A percentile compares a stretch with the other conserved stretches of the same genome.
phyloP scores from a whole-genome alignment of 1,140 invertebrate genomes.

The Drosophila asahinai region DNA sequence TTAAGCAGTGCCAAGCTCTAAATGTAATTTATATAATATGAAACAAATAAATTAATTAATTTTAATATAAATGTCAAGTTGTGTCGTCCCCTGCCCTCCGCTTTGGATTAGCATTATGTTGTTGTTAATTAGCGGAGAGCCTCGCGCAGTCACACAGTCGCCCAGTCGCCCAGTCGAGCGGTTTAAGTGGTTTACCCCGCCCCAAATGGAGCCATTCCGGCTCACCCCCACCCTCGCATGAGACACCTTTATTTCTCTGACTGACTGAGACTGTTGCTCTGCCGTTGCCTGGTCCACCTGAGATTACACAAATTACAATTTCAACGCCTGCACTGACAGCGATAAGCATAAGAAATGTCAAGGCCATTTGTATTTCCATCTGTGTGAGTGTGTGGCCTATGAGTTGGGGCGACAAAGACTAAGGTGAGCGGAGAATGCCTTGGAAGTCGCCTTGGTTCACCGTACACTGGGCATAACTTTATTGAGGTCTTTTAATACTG shows the following conservation, averaged over 20 bases:
- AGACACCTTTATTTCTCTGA: conserved; percentile 54
- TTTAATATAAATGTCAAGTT: conserved; percentile 76
- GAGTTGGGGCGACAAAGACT: conserved; percentile 9
- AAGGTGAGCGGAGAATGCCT: conserved; percentile 8
- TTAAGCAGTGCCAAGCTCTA: conserved; percentile 60
- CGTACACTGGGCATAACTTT: not conserved
- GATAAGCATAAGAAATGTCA: conserved; percentile 83
- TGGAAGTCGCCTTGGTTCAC: conserved; percentile 20
- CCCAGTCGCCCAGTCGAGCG: conserved; percentile 43
- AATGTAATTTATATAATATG: conserved; percentile 83
- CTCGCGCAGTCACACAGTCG: conserved; percentile 19
- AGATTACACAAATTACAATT: conserved; percentile 84
- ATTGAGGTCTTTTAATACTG: not conserved
- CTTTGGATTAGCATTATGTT: conserved; percentile 65
- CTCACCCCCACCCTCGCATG: conserved; percentile 22
- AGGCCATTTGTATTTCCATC: conserved; percentile 68
- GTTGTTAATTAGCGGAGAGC: conserved; percentile 71
- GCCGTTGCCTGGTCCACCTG: conserved; percentile 60
- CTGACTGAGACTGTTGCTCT: conserved; percentile 15
- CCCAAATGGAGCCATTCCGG: conserved; percentile 50
- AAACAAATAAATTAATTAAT: conserved; percentile 83
- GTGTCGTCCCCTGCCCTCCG: conserved; percentile 11
- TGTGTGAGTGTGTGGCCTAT: conserved; percentile 21
- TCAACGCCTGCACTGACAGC: conserved; percentile 79
- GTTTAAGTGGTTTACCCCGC: conserved; percentile 60